Conservation (phyloP, 1,140 invertebrate species). For the Neelides sp. region DNA sequence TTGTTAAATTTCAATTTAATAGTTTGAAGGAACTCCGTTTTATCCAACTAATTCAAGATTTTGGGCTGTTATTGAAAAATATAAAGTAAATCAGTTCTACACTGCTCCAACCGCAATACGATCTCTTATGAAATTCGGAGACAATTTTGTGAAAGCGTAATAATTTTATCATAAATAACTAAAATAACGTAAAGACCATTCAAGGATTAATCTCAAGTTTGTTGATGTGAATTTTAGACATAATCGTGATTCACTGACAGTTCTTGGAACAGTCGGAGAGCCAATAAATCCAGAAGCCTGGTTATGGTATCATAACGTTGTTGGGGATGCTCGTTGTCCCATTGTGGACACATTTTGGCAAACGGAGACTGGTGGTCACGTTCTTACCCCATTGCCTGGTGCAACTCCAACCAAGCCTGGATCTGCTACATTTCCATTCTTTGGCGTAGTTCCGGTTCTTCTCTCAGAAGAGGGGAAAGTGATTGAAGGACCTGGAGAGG, state of each 20-base stretch:
- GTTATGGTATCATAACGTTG: constrained; percentile 86
- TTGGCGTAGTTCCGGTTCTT: constrained; percentile 79
- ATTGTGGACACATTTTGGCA: constrained; percentile 99
- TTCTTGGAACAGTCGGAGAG: constrained; percentile 89
- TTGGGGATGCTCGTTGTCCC: constrained; percentile 68
- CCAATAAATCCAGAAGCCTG: constrained; percentile 97
- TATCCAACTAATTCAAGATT: constrained; percentile 76
- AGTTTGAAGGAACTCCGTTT: constrained; percentile 95
- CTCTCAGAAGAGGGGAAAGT: constrained; percentile 76
- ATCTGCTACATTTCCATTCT: constrained; percentile 90
- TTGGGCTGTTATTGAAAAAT: constrained; percentile 86
- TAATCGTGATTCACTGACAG: constrained; percentile 51
- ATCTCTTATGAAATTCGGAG: constrained; percentile 86
- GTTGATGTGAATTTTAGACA: constrained; percentile 37
- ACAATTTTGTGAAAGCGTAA: constrained; percentile 56
- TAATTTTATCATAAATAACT: constrained; percentile 34
- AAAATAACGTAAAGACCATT: neutral
- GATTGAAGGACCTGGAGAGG: constrained; percentile 78
- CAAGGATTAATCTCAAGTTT: neutral
- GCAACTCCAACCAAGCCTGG: constrained; percentile 93
- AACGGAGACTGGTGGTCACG: constrained; percentile 92
- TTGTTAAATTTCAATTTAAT: constrained; percentile 34
- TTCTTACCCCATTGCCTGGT: constrained; percentile 86
- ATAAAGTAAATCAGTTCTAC: constrained; percentile 92
- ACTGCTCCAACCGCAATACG: constrained; percentile 96